Conservation (phyloP, 2,888 invertebrate species). For the Lochmaea capreae region DNA sequence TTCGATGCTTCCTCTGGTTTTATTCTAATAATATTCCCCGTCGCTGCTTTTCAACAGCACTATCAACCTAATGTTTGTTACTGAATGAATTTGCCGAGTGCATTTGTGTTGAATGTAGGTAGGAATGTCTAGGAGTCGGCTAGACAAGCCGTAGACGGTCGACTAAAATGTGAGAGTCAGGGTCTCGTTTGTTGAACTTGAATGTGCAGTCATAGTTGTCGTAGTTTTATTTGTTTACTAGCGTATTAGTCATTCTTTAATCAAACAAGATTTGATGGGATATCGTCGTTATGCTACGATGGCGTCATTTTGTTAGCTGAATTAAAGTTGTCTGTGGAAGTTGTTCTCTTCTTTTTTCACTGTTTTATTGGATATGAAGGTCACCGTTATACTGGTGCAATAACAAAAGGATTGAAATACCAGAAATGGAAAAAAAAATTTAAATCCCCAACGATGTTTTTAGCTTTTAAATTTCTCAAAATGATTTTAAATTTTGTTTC, state of each 20-base stretch:
- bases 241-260: conserved; percentile 25
- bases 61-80: conserved; percentile 7
- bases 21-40: not conserved
- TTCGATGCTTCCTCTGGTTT: not conserved
- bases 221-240: conserved; percentile 39
- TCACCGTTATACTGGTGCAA: not conserved
- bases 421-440: not conserved
- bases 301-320: not conserved
- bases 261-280: not conserved
- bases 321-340: not conserved
- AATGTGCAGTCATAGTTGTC: conserved; percentile 25
- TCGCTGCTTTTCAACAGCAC: conserved; percentile 12
- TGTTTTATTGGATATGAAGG: not conserved
- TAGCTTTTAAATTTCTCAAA: too few species aligned
- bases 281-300: not conserved
- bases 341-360: not conserved
- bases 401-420: not conserved
- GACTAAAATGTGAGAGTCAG: conserved; percentile 22
- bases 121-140: conserved; percentile 38
- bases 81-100: conserved; percentile 12
- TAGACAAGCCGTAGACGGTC: conserved; percentile 45
- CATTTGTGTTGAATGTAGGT: conserved; percentile 12
- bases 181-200: conserved; percentile 37
- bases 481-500: too few species aligned
- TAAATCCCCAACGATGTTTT: too few species aligned